Base-by-base conservation (phyloP, 2,797 vertebrate genomes). In the Squalus acanthias region DNA sequence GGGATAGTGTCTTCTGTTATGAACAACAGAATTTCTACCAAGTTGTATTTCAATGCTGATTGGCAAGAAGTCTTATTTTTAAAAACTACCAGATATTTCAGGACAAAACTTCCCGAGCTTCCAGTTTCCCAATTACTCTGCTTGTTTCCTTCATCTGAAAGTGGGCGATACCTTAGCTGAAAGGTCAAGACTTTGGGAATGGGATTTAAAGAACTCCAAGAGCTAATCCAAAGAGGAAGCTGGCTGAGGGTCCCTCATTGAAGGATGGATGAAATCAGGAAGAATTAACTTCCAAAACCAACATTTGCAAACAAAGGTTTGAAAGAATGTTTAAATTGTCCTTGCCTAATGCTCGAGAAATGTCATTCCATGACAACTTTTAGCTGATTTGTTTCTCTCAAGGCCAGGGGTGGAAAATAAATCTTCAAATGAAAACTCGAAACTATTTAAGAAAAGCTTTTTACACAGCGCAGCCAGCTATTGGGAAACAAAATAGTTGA, bases 391-490 rank as follows among this genome's bases (percentile, higher is more conserved):
- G 91, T 93, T 93, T 93, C 91, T 69, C 63, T 26, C 17, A 6
- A 39, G 65, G 91, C 29, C 65, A 93, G 91, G 67, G 91, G 91
- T 69, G 91, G 65, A 93, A 67, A 93, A 93, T 93, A 93, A 93
- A 93, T 69, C 65, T 93, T 67, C 91, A 93, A 33, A 69, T 69
- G 63, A 39, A 93, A 93, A 93, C 65, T 63, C 91, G 24, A 93
- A 93, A 93, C 91, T 69, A 93, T 93, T 92, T 46, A 46, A 69
- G 65, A 69, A 69, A 20, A 69, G 91, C 8, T 24, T 92, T 57
- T 69, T 93, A 22, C 65, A 69, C 65, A 69, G n/a, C 13, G 13
- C 79, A 82, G 13, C 39, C 79, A 46, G 65, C 91, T 69, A 69
- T 69, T 46, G 33, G 63, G 82, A 93, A 46, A 67, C 22, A n/a